These are phyloP conservation scores for Deroplatys truncata DNA, from an alignment of 2,888 invertebrate species.

Conservation along the genomic window DNA sequence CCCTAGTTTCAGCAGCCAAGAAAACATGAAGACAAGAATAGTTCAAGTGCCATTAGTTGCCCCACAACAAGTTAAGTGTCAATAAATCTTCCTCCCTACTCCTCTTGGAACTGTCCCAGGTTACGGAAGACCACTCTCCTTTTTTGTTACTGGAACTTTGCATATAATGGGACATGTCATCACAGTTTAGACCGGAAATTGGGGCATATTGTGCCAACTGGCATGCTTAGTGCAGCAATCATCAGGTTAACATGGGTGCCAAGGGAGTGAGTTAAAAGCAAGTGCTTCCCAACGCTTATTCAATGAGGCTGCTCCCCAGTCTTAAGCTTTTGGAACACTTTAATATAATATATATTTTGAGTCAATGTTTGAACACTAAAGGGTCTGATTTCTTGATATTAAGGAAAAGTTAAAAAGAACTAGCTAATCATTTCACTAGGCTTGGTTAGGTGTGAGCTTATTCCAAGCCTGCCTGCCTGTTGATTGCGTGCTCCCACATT, in stretches of 20 bases:
- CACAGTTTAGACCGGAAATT: background rate
- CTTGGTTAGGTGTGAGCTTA: background rate
- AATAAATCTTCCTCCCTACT: background rate
- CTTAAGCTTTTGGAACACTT: background rate
- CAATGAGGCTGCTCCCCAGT: background rate
- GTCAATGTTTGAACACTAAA: background rate
- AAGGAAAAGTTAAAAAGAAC: background rate
- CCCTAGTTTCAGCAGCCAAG: conserved; percentile 2
- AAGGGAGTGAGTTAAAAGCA: conserved; percentile 8
- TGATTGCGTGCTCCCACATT: background rate
- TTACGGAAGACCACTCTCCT: background rate
- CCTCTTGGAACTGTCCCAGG: conserved; percentile 1
- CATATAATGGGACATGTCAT: background rate
- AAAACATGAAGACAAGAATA: background rate
- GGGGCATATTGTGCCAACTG: background rate
- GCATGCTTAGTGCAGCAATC: background rate
- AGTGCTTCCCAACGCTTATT: background rate
- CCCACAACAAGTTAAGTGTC: background rate
- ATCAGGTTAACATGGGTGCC: background rate
- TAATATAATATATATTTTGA: background rate
- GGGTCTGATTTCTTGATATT: background rate
- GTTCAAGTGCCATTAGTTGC: background rate
- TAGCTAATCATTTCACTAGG: background rate
- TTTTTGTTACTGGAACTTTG: conserved; percentile 8
- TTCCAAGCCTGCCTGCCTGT: conserved; percentile 2